phyloP scores from a whole-genome alignment of 2,888 invertebrate genomes.

The Bedellia somnulentella region DNA sequence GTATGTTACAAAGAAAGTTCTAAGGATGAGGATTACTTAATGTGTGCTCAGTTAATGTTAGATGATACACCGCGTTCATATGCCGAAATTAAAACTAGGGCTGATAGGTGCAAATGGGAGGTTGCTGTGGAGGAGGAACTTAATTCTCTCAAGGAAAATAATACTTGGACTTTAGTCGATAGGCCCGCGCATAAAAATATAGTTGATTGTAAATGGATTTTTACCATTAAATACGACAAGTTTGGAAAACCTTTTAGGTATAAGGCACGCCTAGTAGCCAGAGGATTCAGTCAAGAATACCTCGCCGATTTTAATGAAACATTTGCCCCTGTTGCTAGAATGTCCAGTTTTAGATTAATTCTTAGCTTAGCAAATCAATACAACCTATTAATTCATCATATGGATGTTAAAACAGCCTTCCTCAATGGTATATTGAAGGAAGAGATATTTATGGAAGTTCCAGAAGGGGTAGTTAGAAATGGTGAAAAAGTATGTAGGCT shows the following conservation, averaged over 20 bases:
- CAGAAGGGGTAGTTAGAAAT: slow-evolving; percentile 9
- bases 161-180: slow-evolving; percentile 13
- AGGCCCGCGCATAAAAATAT: slow-evolving; percentile 13
- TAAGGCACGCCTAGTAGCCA: slow-evolving; percentile 16
- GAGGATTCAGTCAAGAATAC: slow-evolving; percentile 16
- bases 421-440: slow-evolving; percentile 10
- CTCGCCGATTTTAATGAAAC: slow-evolving; percentile 11
- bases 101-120: slow-evolving; percentile 11
- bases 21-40: slow-evolving; percentile 7
- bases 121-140: slow-evolving; percentile 11
- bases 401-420: slow-evolving; percentile 13
- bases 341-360: neutral
- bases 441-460: slow-evolving; percentile 10
- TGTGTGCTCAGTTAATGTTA: slow-evolving; percentile 7
- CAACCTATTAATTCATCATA: slow-evolving; percentile 8
- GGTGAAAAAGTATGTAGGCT: slow-evolving; percentile 7
- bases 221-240: slow-evolving; percentile 13
- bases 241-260: slow-evolving; percentile 12
- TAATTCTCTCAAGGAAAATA: slow-evolving; percentile 12
- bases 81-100: too few species aligned
- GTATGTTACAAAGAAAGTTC: slow-evolving; percentile 14
- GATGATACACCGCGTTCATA: too few species aligned
- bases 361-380: neutral
- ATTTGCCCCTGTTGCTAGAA: slow-evolving; percentile 1
- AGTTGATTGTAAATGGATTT: slow-evolving; percentile 13